Conservation (phyloP, 2,797 vertebrate species). For the Pipistrellus kuhlii region DNA sequence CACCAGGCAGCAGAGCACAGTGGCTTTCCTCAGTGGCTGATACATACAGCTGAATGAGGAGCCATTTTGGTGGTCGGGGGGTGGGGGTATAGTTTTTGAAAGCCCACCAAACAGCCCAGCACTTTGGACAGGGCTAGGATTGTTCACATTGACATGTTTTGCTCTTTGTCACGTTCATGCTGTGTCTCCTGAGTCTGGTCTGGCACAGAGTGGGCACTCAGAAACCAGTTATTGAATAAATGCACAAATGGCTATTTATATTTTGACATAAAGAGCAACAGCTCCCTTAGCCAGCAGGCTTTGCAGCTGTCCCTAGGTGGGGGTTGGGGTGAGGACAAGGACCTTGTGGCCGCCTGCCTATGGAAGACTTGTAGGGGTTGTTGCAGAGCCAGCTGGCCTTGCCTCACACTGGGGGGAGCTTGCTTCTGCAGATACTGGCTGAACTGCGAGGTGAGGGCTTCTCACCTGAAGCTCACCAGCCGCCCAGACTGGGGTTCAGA, state of each 20-base stretch:
- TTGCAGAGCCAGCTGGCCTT: constrained; percentile 43
- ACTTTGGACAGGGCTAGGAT: constrained; percentile 49
- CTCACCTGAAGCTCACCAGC: neutral
- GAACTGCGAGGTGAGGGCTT: neutral
- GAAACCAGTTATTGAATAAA: constrained; percentile 59
- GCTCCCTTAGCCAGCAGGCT: neutral
- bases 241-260: constrained; percentile 70
- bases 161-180: constrained; percentile 25
- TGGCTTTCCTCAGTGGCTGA: neutral
- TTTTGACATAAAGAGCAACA: constrained; percentile 54
- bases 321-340: neutral
- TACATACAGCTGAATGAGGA: neutral
- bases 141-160: constrained; percentile 37
- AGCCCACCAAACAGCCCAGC: neutral
- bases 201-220: constrained; percentile 54
- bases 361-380: neutral
- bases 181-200: neutral
- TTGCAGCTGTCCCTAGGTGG: constrained; percentile 34
- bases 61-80: neutral
- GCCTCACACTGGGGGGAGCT: neutral
- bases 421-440: neutral
- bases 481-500: neutral
- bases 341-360: neutral
- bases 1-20: neutral
- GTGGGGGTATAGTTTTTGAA: neutral